Conservation (phyloP, 92 coral and sea anemone species). For the Porites divaricata region DNA sequence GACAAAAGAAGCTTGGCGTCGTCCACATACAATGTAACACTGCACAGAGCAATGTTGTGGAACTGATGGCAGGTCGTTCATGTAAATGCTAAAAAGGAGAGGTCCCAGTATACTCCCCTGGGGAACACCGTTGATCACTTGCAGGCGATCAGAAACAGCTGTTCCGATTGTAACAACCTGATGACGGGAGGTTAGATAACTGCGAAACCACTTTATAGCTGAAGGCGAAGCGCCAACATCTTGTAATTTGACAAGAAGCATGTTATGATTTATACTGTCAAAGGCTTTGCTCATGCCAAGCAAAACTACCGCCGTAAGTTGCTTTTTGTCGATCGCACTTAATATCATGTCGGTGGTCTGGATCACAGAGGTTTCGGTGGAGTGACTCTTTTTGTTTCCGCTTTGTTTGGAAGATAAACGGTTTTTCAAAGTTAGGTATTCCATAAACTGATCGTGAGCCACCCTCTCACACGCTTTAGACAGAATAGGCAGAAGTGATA, state of each 20-base stretch:
- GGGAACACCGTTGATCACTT: too few species aligned
- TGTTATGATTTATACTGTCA: constrained; percentile 55
- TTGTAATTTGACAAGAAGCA: constrained; percentile 53
- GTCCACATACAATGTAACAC: too few species aligned
- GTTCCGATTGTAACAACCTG: too few species aligned
- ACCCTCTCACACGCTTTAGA: constrained; percentile 45
- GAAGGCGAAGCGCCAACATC: constrained; percentile 61
- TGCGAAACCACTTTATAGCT: constrained; percentile 63
- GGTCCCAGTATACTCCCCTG: constrained; percentile 61
- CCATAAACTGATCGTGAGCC: constrained; percentile 28
- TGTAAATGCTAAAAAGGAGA: constrained; percentile 35
- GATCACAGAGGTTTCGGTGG: constrained; percentile 28
- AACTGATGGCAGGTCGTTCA: constrained; percentile 39
- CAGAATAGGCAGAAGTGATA: constrained; percentile 33
- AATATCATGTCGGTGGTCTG: constrained; percentile 24
- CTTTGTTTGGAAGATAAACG: constrained; percentile 32
- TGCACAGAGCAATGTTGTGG: too few species aligned
- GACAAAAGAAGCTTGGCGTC: too few species aligned
- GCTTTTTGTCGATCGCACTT: constrained; percentile 37
- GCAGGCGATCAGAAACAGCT: too few species aligned
- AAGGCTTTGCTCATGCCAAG: constrained; percentile 68
- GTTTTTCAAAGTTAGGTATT: not conserved
- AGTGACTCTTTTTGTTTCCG: constrained; percentile 29
- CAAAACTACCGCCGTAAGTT: constrained; percentile 41
- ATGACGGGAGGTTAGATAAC: too few species aligned